Evolutionary conservation across 2,797 vertebrate species (phyloP).

Genomic region (Pipistrellus pipistrellus): DNA sequence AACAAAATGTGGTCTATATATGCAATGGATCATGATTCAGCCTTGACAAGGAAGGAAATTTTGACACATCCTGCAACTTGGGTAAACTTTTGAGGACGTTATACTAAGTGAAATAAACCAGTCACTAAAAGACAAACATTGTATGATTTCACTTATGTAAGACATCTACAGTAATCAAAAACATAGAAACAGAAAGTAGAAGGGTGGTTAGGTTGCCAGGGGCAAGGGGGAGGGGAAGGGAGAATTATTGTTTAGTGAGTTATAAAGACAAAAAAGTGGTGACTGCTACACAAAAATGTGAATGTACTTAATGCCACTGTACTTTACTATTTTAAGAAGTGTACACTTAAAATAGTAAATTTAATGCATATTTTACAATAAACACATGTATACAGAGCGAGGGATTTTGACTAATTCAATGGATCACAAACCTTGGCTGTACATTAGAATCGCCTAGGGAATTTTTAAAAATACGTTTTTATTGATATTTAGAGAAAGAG

Average conservation of each 20-base stretch:
- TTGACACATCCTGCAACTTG: neutral
- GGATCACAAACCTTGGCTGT: neutral
- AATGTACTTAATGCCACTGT: neutral
- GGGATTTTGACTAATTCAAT: neutral
- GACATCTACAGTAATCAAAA: neutral
- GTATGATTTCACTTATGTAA: neutral
- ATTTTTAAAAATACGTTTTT: neutral
- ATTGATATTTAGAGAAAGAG: neutral
- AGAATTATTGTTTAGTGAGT: neutral
- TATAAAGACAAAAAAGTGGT: neutral
- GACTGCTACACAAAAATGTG: neutral
- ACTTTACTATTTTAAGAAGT: too few relatives aligned
- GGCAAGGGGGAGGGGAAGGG: fast-evolving
- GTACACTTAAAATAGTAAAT: neutral
- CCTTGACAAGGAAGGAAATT: slow-evolving; percentile 25
- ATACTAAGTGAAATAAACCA: neutral
- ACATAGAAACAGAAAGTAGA: neutral
- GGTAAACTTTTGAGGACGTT: neutral
- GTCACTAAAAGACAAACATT: neutral
- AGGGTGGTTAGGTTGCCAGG: neutral
- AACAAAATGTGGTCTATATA: neutral
- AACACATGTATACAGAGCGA: neutral
- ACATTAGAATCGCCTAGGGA: neutral
- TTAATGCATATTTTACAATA: neutral
- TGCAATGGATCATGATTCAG: neutral